Evolutionary conservation across 2,888 invertebrate genomes (phyloP).

Genomic region (Rhimphoctona megacephalus): DNA sequence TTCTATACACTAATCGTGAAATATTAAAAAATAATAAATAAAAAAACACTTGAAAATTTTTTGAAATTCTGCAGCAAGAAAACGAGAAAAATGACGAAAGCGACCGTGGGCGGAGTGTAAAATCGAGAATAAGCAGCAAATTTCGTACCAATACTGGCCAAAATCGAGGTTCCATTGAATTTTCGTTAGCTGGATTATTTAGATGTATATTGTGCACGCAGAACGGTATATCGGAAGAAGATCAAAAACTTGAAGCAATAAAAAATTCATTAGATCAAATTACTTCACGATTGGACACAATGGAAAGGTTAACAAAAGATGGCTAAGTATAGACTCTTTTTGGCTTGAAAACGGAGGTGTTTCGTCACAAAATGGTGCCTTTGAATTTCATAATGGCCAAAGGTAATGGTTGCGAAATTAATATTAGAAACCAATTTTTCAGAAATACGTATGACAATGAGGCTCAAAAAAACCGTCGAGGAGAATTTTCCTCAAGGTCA

Average conservation of each 20-base stretch:
- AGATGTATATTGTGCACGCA: conserved; percentile 86
- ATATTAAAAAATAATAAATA: not conserved
- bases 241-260: conserved; percentile 84
- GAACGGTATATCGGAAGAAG: conserved; percentile 84
- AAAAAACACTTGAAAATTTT: not conserved
- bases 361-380: not conserved
- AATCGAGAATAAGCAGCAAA: not conserved
- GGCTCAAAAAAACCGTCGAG: conserved; percentile 29
- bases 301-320: conserved; percentile 82
- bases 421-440: not conserved
- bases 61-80: not conserved
- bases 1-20: not conserved
- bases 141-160: conserved; percentile 71
- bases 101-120: not conserved
- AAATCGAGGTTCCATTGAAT: conserved; percentile 86
- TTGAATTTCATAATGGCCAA: not conserved
- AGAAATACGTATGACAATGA: conserved; percentile 39
- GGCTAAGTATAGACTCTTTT: not conserved
- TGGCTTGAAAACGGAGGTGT: no score
- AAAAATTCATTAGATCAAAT: conserved; percentile 84
- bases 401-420: not conserved
- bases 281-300: conserved; percentile 83
- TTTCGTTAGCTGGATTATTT: conserved; percentile 86
- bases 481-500: not conserved
- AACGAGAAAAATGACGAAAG: not conserved